Conservation (phyloP, 2,888 invertebrate species). For the Marasmarcha lunaedactyla region DNA sequence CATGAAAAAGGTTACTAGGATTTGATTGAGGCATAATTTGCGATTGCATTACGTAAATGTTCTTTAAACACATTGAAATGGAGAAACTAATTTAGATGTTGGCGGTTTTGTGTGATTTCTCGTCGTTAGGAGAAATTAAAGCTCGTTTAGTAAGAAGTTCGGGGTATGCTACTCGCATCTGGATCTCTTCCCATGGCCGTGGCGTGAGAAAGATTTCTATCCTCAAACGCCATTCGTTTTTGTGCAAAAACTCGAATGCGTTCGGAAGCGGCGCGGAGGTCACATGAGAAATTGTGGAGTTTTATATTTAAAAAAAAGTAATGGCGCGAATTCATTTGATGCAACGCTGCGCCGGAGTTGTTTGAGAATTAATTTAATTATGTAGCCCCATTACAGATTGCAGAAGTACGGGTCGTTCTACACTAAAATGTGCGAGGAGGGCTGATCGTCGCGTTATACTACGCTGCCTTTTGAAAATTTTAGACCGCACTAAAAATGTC, state of each 20-base stretch:
- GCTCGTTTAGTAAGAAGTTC: slow-evolving; percentile 1
- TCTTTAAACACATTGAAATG: too few relatives aligned
- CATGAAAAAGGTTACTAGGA: slow-evolving; percentile 10
- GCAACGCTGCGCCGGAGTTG: not conserved
- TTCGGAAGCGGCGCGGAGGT: slow-evolving; percentile 42
- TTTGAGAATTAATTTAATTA: too few relatives aligned
- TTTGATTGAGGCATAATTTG: slow-evolving; percentile 10
- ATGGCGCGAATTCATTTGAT: slow-evolving; percentile 7
- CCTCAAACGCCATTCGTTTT: slow-evolving; percentile 47
- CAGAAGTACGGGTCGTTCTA: too few relatives aligned
- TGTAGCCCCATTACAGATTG: too few relatives aligned
- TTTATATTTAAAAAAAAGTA: slow-evolving; percentile 29
- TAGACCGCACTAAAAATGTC: too few relatives aligned
- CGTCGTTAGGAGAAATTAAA: too few relatives aligned
- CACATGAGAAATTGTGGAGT: slow-evolving; percentile 52
- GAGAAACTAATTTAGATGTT: too few relatives aligned
- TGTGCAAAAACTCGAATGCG: slow-evolving; percentile 43
- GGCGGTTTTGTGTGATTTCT: too few relatives aligned
- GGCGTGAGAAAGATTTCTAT: slow-evolving; percentile 64
- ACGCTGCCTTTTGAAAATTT: too few relatives aligned
- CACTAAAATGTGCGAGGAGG: too few relatives aligned
- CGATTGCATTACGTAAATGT: slow-evolving; percentile 14
- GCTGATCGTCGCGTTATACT: too few relatives aligned
- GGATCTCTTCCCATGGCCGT: slow-evolving; percentile 45
- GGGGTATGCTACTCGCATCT: slow-evolving; percentile 11